These are phyloP conservation scores for Neoascia interrupta DNA, from an alignment of 2,888 invertebrate species.

Conservation along the genomic window DNA sequence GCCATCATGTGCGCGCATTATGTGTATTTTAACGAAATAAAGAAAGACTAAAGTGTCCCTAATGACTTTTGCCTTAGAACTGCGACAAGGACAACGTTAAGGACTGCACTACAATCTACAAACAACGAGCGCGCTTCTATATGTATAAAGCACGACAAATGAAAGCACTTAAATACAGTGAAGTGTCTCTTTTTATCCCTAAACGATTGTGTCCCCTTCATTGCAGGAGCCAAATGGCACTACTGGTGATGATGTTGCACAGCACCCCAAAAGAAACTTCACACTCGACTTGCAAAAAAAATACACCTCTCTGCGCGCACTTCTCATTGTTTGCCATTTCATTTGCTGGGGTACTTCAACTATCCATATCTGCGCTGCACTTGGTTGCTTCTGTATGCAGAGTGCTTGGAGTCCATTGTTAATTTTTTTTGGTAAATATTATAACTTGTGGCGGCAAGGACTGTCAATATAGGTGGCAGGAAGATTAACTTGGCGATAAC, in stretches of 20 bases:
- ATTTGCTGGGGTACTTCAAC: constrained; percentile 27
- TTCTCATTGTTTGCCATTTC: constrained; percentile 38
- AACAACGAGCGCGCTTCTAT: background rate
- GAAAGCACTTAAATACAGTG: constrained; percentile 67
- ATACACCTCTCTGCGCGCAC: constrained; percentile 36
- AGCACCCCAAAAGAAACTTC: constrained; percentile 35
- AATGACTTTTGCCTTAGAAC: constrained; percentile 64
- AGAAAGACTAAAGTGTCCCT: constrained; percentile 64
- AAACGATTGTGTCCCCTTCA: constrained; percentile 66
- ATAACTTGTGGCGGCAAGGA: background rate
- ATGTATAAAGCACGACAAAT: constrained; percentile 40
- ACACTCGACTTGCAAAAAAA: constrained; percentile 36
- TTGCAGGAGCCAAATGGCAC: constrained; percentile 47
- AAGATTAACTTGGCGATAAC: background rate
- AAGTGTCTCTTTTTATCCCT: constrained; percentile 68
- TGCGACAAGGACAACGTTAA: constrained; percentile 43
- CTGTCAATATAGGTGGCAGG: background rate
- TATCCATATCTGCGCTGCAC: constrained; percentile 44
- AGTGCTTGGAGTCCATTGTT: constrained; percentile 18
- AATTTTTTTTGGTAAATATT: constrained; percentile 41
- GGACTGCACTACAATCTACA: constrained; percentile 1
- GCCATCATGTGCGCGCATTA: constrained; percentile 17
- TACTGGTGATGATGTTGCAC: no score
- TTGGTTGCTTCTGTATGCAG: constrained; percentile 17
- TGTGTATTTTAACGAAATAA: constrained; percentile 61